Conservation (phyloP, 2,797 vertebrate genomes). For the Acridotheres tristis region DNA sequence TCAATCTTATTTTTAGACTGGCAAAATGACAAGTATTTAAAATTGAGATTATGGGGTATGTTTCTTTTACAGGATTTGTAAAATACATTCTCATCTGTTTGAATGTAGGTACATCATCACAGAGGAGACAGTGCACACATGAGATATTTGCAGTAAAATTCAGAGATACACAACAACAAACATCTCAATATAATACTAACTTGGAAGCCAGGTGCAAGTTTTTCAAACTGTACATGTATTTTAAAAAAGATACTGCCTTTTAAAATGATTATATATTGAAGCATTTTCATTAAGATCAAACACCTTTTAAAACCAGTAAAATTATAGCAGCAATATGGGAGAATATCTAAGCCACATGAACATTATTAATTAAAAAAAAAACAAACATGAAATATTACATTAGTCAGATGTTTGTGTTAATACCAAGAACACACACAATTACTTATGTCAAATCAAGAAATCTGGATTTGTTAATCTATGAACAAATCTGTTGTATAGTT, state of each 20-base stretch:
- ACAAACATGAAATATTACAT: not conserved
- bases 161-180: not conserved
- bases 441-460: not conserved
- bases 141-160: constrained; percentile 12
- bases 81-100: constrained; percentile 45
- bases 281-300: constrained; percentile 35
- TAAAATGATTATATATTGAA: constrained; percentile 56
- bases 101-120: not conserved
- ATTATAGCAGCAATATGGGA: constrained; percentile 51
- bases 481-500: constrained; percentile 23
- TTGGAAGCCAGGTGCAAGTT: not conserved
- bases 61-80: not conserved
- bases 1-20: not conserved
- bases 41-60: not conserved
- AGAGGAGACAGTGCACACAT: constrained; percentile 25
- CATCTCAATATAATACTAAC: not conserved
- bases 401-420: not conserved
- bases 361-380: constrained; percentile 29
- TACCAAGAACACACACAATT: not conserved
- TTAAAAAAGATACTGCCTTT: constrained; percentile 49
- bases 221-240: constrained; percentile 51
- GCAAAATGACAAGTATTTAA: not conserved
- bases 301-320: constrained; percentile 17
- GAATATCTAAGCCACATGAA: constrained; percentile 5
- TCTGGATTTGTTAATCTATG: not conserved